Conservation (phyloP, 2,888 invertebrate species). For the Acrobasis consociella region DNA sequence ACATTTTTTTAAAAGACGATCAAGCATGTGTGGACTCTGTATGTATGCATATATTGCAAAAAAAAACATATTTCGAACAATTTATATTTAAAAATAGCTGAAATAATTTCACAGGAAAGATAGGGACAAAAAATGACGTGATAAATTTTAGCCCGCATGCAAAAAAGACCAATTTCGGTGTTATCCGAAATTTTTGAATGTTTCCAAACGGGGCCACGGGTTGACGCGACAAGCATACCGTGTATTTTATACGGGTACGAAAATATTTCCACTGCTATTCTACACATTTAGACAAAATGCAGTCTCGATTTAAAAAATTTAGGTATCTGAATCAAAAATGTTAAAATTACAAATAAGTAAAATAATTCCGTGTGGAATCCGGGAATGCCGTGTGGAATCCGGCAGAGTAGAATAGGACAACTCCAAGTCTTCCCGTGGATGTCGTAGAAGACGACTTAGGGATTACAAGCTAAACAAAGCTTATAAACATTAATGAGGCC, state of each 20-base stretch:
- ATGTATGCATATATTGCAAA: no score
- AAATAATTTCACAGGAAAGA: not conserved
- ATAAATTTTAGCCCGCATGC: conserved; percentile 13
- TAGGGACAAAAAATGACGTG: conserved; percentile 8
- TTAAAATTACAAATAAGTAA: no score
- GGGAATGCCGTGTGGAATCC: no score
- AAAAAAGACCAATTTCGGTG: not conserved
- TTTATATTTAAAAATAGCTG: not conserved
- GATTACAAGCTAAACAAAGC: no score
- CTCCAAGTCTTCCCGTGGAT: no score
- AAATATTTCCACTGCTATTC: not conserved
- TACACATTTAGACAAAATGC: not conserved
- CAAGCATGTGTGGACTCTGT: no score
- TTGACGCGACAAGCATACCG: not conserved
- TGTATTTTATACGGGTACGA: conserved; percentile 3
- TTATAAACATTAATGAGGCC: no score
- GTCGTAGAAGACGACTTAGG: no score
- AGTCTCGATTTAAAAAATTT: no score
- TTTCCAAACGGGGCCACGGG: not conserved
- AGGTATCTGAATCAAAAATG: not conserved
- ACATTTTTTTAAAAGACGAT: no score
- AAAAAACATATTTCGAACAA: not conserved
- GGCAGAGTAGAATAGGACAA: no score
- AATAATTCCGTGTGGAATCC: no score
- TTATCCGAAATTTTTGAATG: conserved; percentile 7